phyloP scores from a whole-genome alignment of 2,113 vertebrate genomes.

The Danio rerio region GRCz12tu NC_133182.1:46092501-46093000 shows the following conservation, averaged over 20 bases:
- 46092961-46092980: too few species aligned
- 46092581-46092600: conserved; percentile 66
- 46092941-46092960: too few species aligned
- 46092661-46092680: conserved; percentile 67
- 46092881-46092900: too few species aligned
- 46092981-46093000: too few species aligned
- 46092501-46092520: conserved; percentile 59
- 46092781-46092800: conserved; percentile 14
- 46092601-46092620: conserved; percentile 65
- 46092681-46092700: conserved; percentile 65
- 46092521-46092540: conserved; percentile 71
- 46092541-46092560: conserved; percentile 75
- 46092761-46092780: not conserved
- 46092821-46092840: too few species aligned
- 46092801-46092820: too few species aligned
- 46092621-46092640: conserved; percentile 75
- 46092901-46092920: too few species aligned
- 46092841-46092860: too few species aligned
- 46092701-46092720: conserved; percentile 58
- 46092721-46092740: not conserved
- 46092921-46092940: too few species aligned
- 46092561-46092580: conserved; percentile 78
- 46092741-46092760: not conserved
- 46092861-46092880: too few species aligned
- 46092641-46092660: conserved; percentile 76